These are phyloP conservation scores for Pterocles orientalis DNA, from an alignment of 2,113 vertebrate species.

Conservation along the genomic window DNA sequence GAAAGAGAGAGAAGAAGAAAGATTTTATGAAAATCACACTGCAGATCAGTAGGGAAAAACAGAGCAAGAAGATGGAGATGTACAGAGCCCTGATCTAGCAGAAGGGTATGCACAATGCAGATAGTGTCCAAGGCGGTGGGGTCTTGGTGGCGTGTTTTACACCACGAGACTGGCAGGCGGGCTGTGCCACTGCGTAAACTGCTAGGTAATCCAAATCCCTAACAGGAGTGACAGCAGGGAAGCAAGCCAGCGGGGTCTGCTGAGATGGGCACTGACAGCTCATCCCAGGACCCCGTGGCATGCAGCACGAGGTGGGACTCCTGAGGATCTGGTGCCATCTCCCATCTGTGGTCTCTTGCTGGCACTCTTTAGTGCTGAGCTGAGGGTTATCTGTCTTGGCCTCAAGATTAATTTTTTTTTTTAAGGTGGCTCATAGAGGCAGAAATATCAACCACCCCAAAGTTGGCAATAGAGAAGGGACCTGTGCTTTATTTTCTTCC, in stretches of 20 bases:
- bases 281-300: fast-evolving
- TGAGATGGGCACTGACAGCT: neutral
- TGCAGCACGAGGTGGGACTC: neutral
- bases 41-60: neutral
- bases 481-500: neutral
- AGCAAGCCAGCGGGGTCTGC: neutral
- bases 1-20: neutral
- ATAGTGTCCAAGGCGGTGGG: fast-evolving
- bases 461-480: neutral
- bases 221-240: neutral
- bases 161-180: neutral
- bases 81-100: neutral
- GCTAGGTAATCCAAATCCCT: neutral
- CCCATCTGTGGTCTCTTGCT: conserved; percentile 35
- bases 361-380: neutral
- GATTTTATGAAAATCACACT: neutral
- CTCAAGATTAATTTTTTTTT: neutral
- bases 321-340: neutral
- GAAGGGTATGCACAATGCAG: fast-evolving
- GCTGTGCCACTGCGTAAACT: neutral
- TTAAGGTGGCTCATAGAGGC: neutral
- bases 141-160: neutral
- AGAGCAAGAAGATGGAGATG: neutral
- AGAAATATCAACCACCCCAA: neutral
- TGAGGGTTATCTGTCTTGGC: neutral